Evolutionary conservation across 2,888 invertebrate species (phyloP), one percentile per base, ranked within the genome.

Genomic region (Luperina testacea): DNA sequence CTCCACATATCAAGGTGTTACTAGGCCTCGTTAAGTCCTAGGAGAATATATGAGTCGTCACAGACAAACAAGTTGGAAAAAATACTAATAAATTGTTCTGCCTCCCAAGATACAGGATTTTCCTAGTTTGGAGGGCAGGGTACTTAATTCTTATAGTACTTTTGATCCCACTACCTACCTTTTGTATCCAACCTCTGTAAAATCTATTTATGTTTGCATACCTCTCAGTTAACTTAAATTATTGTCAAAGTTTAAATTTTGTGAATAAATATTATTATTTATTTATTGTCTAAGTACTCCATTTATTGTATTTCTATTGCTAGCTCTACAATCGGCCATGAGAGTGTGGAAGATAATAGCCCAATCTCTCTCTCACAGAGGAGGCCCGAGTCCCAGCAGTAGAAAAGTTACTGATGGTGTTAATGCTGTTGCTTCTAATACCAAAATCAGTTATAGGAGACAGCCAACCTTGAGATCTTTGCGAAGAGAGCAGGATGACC

Each of bases 61-160:
- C 63, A 51, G n/a, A 15, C 59, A 53, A 9, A 69, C 0, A 63
- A n/a, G 1, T 32, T 71, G 71, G 81, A 61, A 75, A 81, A 59
- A 64, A 59, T 24, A 65, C 8, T 13, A 15, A n/a, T 8, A 38
- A 20, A 59, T 6, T 51, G 38, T 38, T 6, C 38, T 38, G 38
- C 38, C 38, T 38, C 38, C 38, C 38, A 38, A 38, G 38, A 38
- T 38, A 5, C 38, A 38, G 38, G 38, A 38, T 38, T 38, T 38
- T 38, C 38, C 38, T 38, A 38, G 38, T 38, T 38, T 38, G 38
- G 38, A 3, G 38, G 38, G 38, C 38, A 38, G 38, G 38, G 38
- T 38, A 38, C 38, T 38, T 38, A 38, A 38, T 38, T 38, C 38
- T 38, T 38, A 38, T 38, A 38, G 38, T 5, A 38, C 5, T 38